A percentile compares a stretch with the other conserved stretches of the same genome.
phyloP scores from a whole-genome alignment of 2,888 invertebrate species.

The Cartodere bifasciata region DNA sequence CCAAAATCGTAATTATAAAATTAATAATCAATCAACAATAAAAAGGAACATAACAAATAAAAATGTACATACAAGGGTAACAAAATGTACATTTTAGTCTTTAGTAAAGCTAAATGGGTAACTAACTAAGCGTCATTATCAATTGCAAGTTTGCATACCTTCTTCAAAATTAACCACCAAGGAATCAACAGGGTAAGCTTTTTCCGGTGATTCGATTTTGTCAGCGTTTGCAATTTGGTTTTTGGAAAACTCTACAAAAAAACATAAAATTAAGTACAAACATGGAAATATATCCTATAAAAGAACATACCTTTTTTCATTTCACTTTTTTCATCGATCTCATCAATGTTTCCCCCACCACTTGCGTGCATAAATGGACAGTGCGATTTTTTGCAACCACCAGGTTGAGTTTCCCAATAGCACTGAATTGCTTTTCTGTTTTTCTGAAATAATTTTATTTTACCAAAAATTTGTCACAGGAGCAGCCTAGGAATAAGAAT shows the following conservation, averaged over 20 bases:
- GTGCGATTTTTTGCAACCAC: constrained; percentile 73
- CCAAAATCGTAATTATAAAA: no score
- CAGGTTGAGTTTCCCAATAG: constrained; percentile 78
- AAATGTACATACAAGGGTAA: no score
- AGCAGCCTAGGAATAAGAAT: not conserved
- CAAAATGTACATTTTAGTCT: no score
- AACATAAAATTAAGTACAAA: constrained; percentile 2
- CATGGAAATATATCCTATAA: not conserved
- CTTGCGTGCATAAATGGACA: constrained; percentile 68
- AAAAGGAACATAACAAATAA: no score
- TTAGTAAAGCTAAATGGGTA: no score
- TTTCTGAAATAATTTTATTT: constrained; percentile 43
- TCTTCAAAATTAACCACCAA: constrained; percentile 70
- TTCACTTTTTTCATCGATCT: not conserved
- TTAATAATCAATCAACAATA: no score
- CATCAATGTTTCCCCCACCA: constrained; percentile 4
- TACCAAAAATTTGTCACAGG: constrained; percentile 3
- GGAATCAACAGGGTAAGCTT: constrained; percentile 46
- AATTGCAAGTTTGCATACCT: constrained; percentile 74
- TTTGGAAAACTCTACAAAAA: constrained; percentile 16
- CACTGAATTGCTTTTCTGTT: constrained; percentile 72
- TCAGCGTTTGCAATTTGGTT: constrained; percentile 15
- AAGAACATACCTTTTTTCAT: not conserved
- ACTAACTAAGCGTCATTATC: no score
- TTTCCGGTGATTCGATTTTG: constrained; percentile 23